Base-by-base conservation (phyloP, 2,797 vertebrate species). In the Pteronotus mesoamericanus region DNA sequence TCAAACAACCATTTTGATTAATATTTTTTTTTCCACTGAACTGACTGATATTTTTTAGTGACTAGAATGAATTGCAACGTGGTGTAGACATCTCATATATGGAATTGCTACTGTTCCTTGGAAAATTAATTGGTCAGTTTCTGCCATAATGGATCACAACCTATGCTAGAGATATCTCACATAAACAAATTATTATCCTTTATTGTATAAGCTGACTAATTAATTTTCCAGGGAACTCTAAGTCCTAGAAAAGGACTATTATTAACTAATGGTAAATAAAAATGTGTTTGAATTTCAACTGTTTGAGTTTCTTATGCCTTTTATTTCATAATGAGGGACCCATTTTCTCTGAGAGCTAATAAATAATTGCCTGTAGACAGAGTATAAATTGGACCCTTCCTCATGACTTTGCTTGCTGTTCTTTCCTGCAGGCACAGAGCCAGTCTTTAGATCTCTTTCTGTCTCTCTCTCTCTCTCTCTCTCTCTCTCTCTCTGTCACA, bases 1-100 rank as follows among this genome's bases (percentile, higher is more conserved):
- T 90, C 90, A 96, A 85, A 92, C n/a, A 88, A 95, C 91, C 71
- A 96, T 95, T 95, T 89, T 97, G 94, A 96, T 94, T 94, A 96
- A 92, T 96, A 34, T 66, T 92, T 96, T 93, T 97, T 97, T 92
- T 77, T n/a, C 68, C 71, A 94, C 61, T 64, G 86, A 92, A 68
- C 91, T 94, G 86, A 96, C 46, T 87, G 94, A 93, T 88, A 91
- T 48, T 94, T 95, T 92, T 77, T 82, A 75, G 82, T 44, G 26
- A 71, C 75, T 84, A 93, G 88, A 95, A 79, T 87, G 91, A 91
- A 95, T 68, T 86, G 82, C 59, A 39, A 64, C 59, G 72, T 51
- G 46, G 51, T 64, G 37, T 51, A 89, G 84, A 79, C 46, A 93
- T 84, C 44, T 92, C 61, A 66, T 55, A 44, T 51, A 37, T 46